Evolutionary conservation across 2,888 invertebrate genomes (phyloP), one percentile per base, ranked within the genome.

Genomic region (Eurytoma californica): DNA sequence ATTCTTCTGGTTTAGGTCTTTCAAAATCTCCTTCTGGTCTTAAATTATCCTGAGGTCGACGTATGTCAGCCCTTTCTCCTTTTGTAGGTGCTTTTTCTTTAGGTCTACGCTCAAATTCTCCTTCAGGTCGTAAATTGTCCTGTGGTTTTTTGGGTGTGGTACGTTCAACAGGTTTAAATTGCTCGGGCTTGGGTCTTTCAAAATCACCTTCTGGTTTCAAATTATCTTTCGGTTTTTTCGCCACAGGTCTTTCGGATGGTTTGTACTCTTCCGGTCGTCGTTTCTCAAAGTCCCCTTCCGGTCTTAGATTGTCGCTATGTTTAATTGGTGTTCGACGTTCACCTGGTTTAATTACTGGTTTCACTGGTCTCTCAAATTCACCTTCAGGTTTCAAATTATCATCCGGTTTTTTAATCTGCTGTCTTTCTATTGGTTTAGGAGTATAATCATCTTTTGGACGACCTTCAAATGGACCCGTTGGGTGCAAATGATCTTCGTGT

Each of bases 1-100:
- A 61, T 1, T 13, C 16, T 13, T 53, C 9, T 14, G 20, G 55
- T n/a, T 91, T 91, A 18, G 91, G 91, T 79, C 88, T 90, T 13
- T 91, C 91, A 79, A 92, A 92, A 2, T 93, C 92, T 2, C 94
- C 94, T 85, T 94, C 93, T 0, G 92, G 92, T 82, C 88, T 89
- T 0, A 94, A 84, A 84, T 93, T 93, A 55, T 80, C 75, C 49
- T 79, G 58, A 2, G 80, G 80, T n/a, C 20, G 86, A 83, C 82
- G 86, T 0, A 89, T 87, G 0, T 84, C 90, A 47, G 90, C 89
- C 39, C 88, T 87, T 47, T 89, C 88, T 0, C 88, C 85, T 53
- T 88, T 83, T 13, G 86, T 88, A 3, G 89, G 87, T 39, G 81
- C 83, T 68, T 91, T 91, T 72, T 90, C 90, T 80, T 87, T 86